Base-by-base conservation (phyloP, 2,888 invertebrate species). In the Syritta pipiens region DNA sequence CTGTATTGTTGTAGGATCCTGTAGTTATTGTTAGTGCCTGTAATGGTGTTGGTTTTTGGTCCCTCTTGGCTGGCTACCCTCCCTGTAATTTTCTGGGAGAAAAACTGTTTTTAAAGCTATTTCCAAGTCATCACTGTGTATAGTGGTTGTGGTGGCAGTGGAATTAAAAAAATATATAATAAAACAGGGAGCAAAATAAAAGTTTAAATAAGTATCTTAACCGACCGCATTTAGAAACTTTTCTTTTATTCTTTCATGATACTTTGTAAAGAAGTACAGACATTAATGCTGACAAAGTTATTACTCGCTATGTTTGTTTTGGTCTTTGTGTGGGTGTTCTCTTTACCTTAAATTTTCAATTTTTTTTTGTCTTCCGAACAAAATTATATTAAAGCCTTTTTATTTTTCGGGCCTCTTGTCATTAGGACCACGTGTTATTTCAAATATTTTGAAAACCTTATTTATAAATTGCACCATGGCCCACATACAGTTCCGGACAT, bases 281-380 rank as follows among this genome's bases (percentile, higher is more conserved):
- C 46, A 71, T 62, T 71, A 53, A 62, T 62, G 44, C 69, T 46
- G 53, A 40, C 44, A 62, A 55, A 53, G 62, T 71, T 48, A 55
- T 62, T 71, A 24, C 53, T 40, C 35, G 28, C 53, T 53, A 57
- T 32, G 51, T 62, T 71, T 62, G 37, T 53, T 42, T 44, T 46
- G 53, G n/a, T 60, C 9, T 60, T 71, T 53, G 46, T 35, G 28
- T 20, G 7, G 35, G 60, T 26, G 42, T 49, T 57, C 24, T 12
- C 20, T 40, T 24, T 69, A 12, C 49, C 49, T 49, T 32, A 40
- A 24, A 10, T 24, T 0, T 51, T n/a, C n/a, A n/a, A n/a, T n/a
- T n/a, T 42, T 42, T 14, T 3, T 14, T 20, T 40, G 12, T n/a
- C 42, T 4, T 37, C 6, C 37, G 17, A 2, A 2, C 7, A 37